Conservation (phyloP, 1,140 invertebrate genomes). For the Mizuhopecten yessoensis region DNA sequence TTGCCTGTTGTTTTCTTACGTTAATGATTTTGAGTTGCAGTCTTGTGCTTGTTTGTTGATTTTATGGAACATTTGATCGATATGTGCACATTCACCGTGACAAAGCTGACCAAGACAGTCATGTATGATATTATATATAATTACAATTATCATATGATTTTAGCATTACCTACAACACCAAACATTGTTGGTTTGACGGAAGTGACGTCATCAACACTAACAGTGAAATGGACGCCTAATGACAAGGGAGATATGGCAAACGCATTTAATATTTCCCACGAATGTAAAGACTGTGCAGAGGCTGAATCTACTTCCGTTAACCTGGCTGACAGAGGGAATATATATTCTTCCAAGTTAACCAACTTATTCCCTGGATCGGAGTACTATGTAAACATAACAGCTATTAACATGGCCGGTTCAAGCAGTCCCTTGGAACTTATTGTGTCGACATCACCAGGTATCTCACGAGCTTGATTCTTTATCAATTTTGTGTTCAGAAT, state of each 20-base stretch:
- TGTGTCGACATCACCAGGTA: neutral
- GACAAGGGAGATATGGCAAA: neutral
- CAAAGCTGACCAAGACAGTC: too few relatives aligned
- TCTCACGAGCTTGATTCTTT: too few relatives aligned
- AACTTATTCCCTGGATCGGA: neutral
- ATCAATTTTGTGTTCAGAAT: too few relatives aligned
- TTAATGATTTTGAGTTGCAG: too few relatives aligned
- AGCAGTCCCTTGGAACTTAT: neutral
- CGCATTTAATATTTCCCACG: neutral
- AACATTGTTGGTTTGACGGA: slow-evolving; percentile 1
- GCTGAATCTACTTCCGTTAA: neutral
- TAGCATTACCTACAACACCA: neutral
- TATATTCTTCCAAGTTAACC: neutral
- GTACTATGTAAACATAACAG: neutral
- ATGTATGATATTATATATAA: too few relatives aligned
- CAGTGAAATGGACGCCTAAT: neutral
- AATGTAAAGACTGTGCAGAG: neutral
- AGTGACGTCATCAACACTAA: slow-evolving; percentile 12
- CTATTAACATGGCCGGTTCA: neutral
- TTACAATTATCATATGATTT: neutral
- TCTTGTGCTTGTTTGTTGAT: too few relatives aligned
- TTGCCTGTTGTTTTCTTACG: too few relatives aligned
- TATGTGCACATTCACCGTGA: too few relatives aligned
- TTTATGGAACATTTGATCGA: too few relatives aligned
- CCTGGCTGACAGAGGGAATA: neutral